These are phyloP conservation scores for Pseudomugil tenellus DNA, from an alignment of 2,797 vertebrate species.

Conservation along the genomic window DNA sequence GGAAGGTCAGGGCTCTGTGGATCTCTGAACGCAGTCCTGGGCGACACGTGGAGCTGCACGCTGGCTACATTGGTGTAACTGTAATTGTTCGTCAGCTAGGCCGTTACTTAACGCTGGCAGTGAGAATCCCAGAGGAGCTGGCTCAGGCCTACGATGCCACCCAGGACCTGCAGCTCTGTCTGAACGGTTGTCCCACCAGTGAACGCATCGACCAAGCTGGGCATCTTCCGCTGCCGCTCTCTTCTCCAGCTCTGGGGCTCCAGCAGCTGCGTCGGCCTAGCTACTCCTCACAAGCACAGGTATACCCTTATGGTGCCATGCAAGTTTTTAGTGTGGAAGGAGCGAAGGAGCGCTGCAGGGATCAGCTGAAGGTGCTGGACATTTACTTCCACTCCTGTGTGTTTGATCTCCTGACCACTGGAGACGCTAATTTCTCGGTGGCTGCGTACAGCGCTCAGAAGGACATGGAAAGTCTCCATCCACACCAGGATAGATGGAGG, in stretches of 20 bases:
- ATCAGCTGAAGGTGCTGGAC: constrained; percentile 92
- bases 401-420: constrained; percentile 96
- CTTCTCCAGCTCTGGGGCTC: constrained; percentile 76
- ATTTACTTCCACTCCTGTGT: constrained; percentile 97
- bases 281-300: constrained; percentile 67
- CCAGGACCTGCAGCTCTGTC: constrained; percentile 96
- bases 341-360: constrained; percentile 87
- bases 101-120: constrained; percentile 91
- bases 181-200: constrained; percentile 90
- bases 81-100: constrained; percentile 93
- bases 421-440: constrained; percentile 93
- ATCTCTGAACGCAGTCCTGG: constrained; percentile 90
- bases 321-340: constrained; percentile 85
- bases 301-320: constrained; percentile 46
- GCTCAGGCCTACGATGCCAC: constrained; percentile 90
- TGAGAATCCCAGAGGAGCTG: constrained; percentile 91
- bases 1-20: constrained; percentile 86
- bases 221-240: constrained; percentile 80
- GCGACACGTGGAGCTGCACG: constrained; percentile 90
- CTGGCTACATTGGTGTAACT: constrained; percentile 92
- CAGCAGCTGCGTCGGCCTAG: constrained; percentile 62
- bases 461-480: constrained; percentile 93
- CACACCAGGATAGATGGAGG: constrained; percentile 90
- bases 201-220: constrained; percentile 91
- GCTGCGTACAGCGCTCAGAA: constrained; percentile 92